Percentiles rank a stretch among this genome's conserved stretches.
Conservation (phyloP, 2,797 vertebrate genomes). For the Odontamblyopus lacepedii region DNA sequence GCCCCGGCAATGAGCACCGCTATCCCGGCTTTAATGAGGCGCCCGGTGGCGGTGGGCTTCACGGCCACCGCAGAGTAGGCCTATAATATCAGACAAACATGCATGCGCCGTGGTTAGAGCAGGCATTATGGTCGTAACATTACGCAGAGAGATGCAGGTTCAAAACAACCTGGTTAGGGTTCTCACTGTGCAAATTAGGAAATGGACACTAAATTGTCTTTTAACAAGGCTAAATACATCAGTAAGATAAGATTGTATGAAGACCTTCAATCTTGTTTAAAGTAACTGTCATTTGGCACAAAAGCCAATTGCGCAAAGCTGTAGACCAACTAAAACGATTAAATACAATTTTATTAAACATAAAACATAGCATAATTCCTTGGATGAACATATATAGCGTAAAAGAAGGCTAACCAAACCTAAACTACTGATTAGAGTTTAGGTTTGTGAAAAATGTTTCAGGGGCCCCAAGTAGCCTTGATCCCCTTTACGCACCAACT, state of each 20-base stretch:
- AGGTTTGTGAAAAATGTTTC: background rate
- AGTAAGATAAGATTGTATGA: no score
- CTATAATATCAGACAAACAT: conserved; percentile 55
- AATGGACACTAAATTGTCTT: no score
- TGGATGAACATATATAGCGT: no score
- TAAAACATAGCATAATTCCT: no score
- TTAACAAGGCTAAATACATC: no score
- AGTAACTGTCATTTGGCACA: no score
- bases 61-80: conserved; percentile 82
- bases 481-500: background rate
- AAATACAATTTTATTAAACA: no score
- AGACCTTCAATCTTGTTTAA: no score
- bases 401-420: background rate
- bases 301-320: no score
- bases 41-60: conserved; percentile 77
- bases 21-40: conserved; percentile 85
- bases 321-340: no score
- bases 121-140: background rate
- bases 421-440: background rate
- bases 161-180: background rate
- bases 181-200: background rate
- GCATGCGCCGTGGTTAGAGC: background rate
- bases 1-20: conserved; percentile 83
- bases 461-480: background rate
- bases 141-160: background rate